Conservation (phyloP, 2,888 invertebrate genomes). For the Melitaea athalia region DNA sequence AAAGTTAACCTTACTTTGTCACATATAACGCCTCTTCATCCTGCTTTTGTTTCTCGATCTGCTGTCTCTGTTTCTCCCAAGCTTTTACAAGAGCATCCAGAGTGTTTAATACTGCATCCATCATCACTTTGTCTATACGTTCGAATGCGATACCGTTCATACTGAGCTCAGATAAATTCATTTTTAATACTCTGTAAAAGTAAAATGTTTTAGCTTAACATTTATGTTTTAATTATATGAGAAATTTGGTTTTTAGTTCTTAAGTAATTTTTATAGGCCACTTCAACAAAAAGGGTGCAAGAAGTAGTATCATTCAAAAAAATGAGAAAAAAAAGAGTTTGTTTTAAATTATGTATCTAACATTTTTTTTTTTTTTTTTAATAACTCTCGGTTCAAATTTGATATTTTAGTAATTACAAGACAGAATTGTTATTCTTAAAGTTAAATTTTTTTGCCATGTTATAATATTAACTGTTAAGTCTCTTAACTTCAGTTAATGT, state of each 20-base stretch:
- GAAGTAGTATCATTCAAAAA: too few relatives aligned
- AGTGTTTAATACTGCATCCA: slow-evolving; percentile 77
- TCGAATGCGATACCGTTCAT: slow-evolving; percentile 84
- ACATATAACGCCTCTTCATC: slow-evolving; percentile 91
- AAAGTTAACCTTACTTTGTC: slow-evolving; percentile 79
- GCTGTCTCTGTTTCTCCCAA: slow-evolving; percentile 90
- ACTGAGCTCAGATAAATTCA: slow-evolving; percentile 86
- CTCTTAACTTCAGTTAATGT: too few relatives aligned
- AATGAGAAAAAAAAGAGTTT: too few relatives aligned
- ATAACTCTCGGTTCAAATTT: too few relatives aligned
- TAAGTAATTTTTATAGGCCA: too few relatives aligned
- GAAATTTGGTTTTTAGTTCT: background rate
- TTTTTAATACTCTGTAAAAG: slow-evolving; percentile 83
- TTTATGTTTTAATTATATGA: background rate
- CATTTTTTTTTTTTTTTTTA: too few relatives aligned
- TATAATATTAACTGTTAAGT: too few relatives aligned
- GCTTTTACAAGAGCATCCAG: slow-evolving; percentile 84
- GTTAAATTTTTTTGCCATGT: too few relatives aligned
- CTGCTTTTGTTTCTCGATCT: slow-evolving; percentile 84
- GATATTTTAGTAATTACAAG: too few relatives aligned
- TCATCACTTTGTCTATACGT: slow-evolving; percentile 66
- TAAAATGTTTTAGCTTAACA: background rate
- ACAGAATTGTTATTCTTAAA: too few relatives aligned
- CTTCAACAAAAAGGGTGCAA: too few relatives aligned
- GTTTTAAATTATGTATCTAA: too few relatives aligned